A percentile compares a stretch with the other conserved stretches of the same genome.
These are phyloP conservation scores for Elachura formosa DNA, from an alignment of 2,113 vertebrate genomes.

Conservation along the genomic window DNA sequence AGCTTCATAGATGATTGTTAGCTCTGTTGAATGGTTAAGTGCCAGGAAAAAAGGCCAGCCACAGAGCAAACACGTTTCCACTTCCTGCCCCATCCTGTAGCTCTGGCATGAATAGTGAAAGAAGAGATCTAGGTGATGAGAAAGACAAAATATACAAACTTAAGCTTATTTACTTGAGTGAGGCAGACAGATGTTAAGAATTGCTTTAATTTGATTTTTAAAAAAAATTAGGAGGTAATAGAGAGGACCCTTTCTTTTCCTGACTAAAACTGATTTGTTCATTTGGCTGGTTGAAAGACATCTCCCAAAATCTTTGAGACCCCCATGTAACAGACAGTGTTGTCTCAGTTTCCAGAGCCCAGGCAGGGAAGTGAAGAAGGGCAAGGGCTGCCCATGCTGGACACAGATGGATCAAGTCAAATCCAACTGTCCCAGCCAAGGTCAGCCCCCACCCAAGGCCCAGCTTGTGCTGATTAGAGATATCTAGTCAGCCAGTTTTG, in stretches of 20 bases:
- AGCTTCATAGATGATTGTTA: not conserved
- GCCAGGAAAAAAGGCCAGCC: not conserved
- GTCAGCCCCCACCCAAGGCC: not conserved
- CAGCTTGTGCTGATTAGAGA: not conserved
- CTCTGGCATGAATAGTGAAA: not conserved
- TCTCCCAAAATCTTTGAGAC: not conserved
- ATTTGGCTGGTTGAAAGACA: not conserved
- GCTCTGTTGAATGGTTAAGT: not conserved
- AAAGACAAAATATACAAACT: not conserved
- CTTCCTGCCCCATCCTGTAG: not conserved
- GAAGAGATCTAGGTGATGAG: not conserved
- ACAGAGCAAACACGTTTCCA: not conserved
- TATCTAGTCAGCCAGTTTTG: not conserved
- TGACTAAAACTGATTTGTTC: not conserved
- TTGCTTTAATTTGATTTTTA: fast-evolving
- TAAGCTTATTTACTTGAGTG: not conserved
- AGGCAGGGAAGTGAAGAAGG: not conserved
- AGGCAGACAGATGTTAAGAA: not conserved
- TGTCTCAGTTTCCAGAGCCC: too few relatives aligned
- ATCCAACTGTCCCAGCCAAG: not conserved
- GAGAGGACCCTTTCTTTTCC: not conserved
- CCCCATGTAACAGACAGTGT: not conserved
- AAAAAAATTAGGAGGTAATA: not conserved
- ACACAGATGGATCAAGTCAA: too few relatives aligned
- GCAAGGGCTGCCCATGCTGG: fast-evolving